Conservation (phyloP, 2,113 vertebrate species). For the Siniperca chuatsi region DNA sequence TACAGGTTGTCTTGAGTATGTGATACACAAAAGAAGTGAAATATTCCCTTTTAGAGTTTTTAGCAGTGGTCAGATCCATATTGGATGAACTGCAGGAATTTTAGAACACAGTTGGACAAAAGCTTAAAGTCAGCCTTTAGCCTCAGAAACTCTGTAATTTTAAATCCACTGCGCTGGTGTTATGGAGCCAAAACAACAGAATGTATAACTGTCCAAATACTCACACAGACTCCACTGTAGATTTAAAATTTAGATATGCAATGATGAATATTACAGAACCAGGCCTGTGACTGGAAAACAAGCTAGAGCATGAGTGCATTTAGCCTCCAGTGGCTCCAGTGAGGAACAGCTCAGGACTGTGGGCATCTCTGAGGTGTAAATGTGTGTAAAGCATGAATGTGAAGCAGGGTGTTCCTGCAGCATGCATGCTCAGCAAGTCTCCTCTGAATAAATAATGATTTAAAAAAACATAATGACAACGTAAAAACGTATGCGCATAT, state of each 20-base stretch:
- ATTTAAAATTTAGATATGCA: constrained; percentile 2
- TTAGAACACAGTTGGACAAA: background rate
- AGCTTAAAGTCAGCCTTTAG: background rate
- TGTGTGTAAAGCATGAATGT: constrained; percentile 12
- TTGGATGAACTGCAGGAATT: background rate
- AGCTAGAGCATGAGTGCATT: background rate
- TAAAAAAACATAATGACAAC: constrained; percentile 15
- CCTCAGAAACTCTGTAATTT: background rate
- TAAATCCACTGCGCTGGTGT: background rate
- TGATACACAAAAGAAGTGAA: background rate
- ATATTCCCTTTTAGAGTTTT: background rate
- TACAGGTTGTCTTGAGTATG: background rate
- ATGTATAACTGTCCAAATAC: constrained; percentile 20
- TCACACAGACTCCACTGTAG: background rate
- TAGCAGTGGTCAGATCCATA: too few species aligned
- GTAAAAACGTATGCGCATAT: constrained; percentile 17
- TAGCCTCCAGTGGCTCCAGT: background rate
- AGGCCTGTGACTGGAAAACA: constrained; percentile 1
- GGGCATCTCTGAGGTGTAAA: constrained; percentile 5
- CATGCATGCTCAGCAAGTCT: constrained; percentile 30
- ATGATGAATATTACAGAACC: constrained; percentile 42
- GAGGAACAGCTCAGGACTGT: background rate
- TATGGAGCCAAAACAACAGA: constrained; percentile 7
- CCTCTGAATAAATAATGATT: constrained; percentile 29
- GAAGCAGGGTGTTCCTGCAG: constrained; percentile 24